phyloP scores from a whole-genome alignment of 1,140 invertebrate genomes.

The Grapholita molesta region DNA sequence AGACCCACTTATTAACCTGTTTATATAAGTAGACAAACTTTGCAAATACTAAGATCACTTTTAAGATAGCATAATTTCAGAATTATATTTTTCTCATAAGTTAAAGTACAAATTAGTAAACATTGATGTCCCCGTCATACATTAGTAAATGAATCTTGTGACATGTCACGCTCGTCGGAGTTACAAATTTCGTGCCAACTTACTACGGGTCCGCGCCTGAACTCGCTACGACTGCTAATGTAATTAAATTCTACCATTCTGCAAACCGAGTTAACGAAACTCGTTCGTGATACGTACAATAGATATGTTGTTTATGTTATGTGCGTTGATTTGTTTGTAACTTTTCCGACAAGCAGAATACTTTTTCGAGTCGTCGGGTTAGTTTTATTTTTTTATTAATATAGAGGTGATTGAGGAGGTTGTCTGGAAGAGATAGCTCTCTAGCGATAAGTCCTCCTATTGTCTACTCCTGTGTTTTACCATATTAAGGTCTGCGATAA shows the following conservation, averaged over 20 bases:
- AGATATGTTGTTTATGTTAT: not conserved
- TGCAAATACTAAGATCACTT: not conserved
- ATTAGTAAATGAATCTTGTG: constrained; percentile 7
- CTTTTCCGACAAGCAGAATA: not conserved
- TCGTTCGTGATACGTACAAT: constrained; percentile 3
- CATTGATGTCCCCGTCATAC: not conserved
- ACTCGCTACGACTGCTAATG: constrained; percentile 21
- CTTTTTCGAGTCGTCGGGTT: too few relatives aligned
- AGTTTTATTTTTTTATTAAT: too few relatives aligned
- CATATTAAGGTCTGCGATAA: too few relatives aligned
- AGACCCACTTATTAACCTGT: too few relatives aligned
- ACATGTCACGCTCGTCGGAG: not conserved
- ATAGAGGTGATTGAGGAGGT: too few relatives aligned
- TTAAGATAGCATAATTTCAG: not conserved
- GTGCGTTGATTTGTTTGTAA: not conserved
- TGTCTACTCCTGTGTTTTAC: too few relatives aligned
- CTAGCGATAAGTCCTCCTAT: too few relatives aligned
- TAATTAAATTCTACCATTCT: constrained; percentile 34
- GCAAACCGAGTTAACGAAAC: constrained; percentile 22
- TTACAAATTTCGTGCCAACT: constrained; percentile 3
- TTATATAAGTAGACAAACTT: not conserved
- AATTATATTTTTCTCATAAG: not conserved
- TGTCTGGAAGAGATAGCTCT: too few relatives aligned
- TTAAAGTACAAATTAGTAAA: not conserved
- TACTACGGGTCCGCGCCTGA: not conserved